Evolutionary conservation across 1,140 invertebrate species (phyloP), one percentile per base, ranked within the genome.

Genomic region (Tetramorium simillimum): DNA sequence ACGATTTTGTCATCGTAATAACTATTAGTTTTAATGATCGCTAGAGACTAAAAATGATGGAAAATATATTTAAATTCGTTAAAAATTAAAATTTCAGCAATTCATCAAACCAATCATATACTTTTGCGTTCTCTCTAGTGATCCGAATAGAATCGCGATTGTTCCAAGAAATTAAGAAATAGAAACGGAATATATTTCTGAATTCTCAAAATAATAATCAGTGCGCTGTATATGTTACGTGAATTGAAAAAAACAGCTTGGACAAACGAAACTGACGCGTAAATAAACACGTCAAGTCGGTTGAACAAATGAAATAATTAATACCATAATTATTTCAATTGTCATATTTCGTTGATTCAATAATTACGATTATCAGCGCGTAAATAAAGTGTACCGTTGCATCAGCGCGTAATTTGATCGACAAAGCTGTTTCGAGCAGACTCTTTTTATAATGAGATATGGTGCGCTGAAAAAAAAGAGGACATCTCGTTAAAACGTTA

Each of bases 271-370:
- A 51, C 1, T 49, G n/a, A 5, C 12, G 37, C 3, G 40, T 65
- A 56, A 33, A 49, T 12, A 65, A 65, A 49, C 6, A 43, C 16
- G 10, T 16, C 18, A 21, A 43, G 37, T 33, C 60, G 43, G 1
- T 51, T 14, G 33, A 65, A 24, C 10, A 24, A 69, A 81, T 80
- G 3, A 56, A 70, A 81, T 56, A 69, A 81, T 81, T 40, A 69
- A 69, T 40, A 37, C 3, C 21, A 24, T 37, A 81, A 53, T 53
- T 56, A 81, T 53, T 67, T 67, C 10, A 67, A 43, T 46, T 33
- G 28, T 37, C 33, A 37, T 33, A 65, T 65, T 67, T 51, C 28
- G 28, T 37, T 51, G 7, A 67, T 18, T 67, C 3, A n/a, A 37
- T 65, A 78, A 63, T 78, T 33, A 43, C 43, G 12, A 78, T 63